Evolutionary conservation across 1,140 invertebrate genomes (phyloP).

Genomic region (Drosophila tropicalis): DNA sequence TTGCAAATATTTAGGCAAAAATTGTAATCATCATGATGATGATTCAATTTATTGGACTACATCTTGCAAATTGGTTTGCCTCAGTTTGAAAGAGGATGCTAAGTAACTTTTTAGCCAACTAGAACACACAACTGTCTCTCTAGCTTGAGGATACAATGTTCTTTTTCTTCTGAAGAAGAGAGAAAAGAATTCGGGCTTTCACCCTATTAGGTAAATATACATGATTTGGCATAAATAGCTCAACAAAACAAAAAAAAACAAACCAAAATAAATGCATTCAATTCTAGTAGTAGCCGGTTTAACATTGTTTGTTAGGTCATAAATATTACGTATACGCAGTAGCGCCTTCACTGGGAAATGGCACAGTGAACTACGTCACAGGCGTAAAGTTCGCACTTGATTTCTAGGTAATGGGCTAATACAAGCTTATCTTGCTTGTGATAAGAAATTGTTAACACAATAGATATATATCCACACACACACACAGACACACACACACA

Average conservation of each 20-base stretch:
- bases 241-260: neutral
- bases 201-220: too few relatives aligned
- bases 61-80: too few relatives aligned
- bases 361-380: conserved; percentile 54
- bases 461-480: neutral
- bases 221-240: neutral
- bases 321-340: conserved; percentile 17
- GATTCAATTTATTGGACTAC: too few relatives aligned
- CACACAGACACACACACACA: neutral
- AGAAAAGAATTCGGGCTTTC: too few relatives aligned
- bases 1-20: too few relatives aligned
- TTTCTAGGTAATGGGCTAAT: conserved; percentile 35
- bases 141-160: too few relatives aligned
- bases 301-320: conserved; percentile 6
- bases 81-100: too few relatives aligned
- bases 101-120: too few relatives aligned
- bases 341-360: neutral
- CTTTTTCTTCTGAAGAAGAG: too few relatives aligned
- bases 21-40: too few relatives aligned
- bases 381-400: conserved; percentile 68
- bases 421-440: conserved; percentile 51
- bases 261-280: conserved; percentile 5
- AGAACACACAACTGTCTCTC: too few relatives aligned
- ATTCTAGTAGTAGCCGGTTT: conserved; percentile 1
- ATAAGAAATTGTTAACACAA: conserved; percentile 49